A percentile compares a stretch with the other conserved stretches of the same genome.
Evolutionary conservation across 2,888 invertebrate genomes (phyloP).

Genomic region (Bellardia bayeri): DNA sequence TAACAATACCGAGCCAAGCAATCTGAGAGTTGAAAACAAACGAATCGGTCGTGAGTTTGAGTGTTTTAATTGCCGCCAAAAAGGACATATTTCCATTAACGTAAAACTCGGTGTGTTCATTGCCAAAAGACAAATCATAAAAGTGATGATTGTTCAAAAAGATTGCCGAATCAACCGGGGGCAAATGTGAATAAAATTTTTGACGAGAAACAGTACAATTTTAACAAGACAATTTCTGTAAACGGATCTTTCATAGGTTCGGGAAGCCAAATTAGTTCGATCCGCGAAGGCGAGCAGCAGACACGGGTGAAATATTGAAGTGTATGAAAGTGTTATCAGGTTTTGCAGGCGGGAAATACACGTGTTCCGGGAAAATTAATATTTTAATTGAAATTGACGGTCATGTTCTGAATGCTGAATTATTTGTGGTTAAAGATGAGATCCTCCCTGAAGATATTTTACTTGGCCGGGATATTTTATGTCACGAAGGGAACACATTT

Average conservation of each 20-base stretch:
- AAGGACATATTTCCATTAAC: constrained; percentile 32
- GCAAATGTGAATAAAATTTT: constrained; percentile 37
- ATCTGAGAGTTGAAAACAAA: background rate
- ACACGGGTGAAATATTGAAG: background rate
- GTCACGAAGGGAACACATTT: constrained; percentile 50
- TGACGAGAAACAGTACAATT: background rate
- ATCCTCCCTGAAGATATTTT: background rate
- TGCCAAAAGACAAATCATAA: constrained; percentile 36
- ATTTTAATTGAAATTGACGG: constrained; percentile 51
- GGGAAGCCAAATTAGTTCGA: constrained; percentile 32
- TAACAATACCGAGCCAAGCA: background rate
- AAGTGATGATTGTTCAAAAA: constrained; percentile 34
- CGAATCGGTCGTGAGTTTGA: constrained; percentile 8
- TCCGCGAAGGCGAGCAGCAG: constrained; percentile 12
- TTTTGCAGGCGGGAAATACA: constrained; percentile 63
- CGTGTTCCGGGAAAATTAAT: constrained; percentile 54
- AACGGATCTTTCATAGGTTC: constrained; percentile 36
- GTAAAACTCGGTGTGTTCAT: constrained; percentile 11
- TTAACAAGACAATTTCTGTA: constrained; percentile 1
- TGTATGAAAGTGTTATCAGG: constrained; percentile 46
- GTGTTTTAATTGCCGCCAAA: constrained; percentile 41
- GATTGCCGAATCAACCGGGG: background rate
- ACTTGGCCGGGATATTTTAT: constrained; percentile 55
- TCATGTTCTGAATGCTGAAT: constrained; percentile 19
- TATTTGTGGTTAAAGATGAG: background rate